Percentiles rank a stretch among this genome's conserved stretches.
phyloP scores from a whole-genome alignment of 1,140 invertebrate genomes.

The Drosophila ironensis region DNA sequence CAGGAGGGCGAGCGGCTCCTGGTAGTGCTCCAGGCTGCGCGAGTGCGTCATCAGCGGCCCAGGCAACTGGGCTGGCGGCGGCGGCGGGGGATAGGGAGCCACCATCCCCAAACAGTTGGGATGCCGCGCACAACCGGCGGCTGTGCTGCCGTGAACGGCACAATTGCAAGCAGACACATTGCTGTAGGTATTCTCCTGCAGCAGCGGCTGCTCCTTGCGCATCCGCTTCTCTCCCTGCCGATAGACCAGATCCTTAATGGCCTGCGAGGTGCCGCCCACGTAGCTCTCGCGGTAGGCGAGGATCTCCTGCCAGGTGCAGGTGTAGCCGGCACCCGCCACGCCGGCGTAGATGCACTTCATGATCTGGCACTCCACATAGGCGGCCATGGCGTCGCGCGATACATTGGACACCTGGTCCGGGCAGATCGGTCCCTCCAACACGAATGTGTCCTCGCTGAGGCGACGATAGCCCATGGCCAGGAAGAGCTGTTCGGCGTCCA shows the following conservation, averaged over 20 bases:
- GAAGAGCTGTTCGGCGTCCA: conserved; percentile 89
- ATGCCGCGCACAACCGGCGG: conserved; percentile 57
- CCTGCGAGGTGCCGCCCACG: conserved; percentile 82
- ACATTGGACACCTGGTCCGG: conserved; percentile 90
- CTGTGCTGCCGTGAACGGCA: conserved; percentile 39
- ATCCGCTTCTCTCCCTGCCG: conserved; percentile 53
- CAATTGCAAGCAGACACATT: conserved; percentile 41
- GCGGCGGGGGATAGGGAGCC: conserved; percentile 31
- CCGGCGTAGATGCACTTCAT: conserved; percentile 84
- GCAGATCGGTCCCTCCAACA: conserved; percentile 89
- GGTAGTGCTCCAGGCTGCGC: conserved; percentile 80
- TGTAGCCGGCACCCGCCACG: conserved; percentile 48
- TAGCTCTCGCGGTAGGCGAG: conserved; percentile 86
- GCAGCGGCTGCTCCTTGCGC: conserved; percentile 53
- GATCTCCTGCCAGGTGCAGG: conserved; percentile 86
- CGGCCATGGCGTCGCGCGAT: conserved; percentile 92
- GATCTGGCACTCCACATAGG: conserved; percentile 93
- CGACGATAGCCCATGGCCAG: conserved; percentile 90
- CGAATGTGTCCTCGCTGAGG: conserved; percentile 82
- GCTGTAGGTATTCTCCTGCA: conserved; percentile 66
- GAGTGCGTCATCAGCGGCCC: conserved; percentile 69
- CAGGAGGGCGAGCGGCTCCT: conserved; percentile 60
- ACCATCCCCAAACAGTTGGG: conserved; percentile 46
- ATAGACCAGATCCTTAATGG: conserved; percentile 66
- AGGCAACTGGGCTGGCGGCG: conserved; percentile 30